A percentile compares a stretch with the other conserved stretches of the same genome.
Evolutionary conservation across 2,888 invertebrate genomes (phyloP).

Genomic region (Lasioglossum marginatum): DNA sequence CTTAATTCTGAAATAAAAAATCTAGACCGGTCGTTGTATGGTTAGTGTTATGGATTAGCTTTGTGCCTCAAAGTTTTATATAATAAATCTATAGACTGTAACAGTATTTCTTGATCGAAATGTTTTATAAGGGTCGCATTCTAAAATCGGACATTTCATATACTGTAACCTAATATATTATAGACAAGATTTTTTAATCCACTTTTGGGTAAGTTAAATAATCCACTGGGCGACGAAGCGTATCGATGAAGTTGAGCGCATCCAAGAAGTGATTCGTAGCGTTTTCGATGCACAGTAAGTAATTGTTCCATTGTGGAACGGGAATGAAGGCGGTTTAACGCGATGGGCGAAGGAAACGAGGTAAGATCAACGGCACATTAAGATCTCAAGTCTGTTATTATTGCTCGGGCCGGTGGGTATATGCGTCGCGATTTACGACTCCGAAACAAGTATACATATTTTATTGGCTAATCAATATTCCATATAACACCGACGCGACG

Average conservation of each 20-base stretch:
- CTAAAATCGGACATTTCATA: too few species aligned
- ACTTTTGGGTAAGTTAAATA: too few species aligned
- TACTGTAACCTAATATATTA: too few species aligned
- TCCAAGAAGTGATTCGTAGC: constrained; percentile 39
- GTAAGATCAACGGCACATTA: constrained; percentile 21
- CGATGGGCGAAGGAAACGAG: constrained; percentile 19
- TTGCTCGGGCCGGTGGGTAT: background rate
- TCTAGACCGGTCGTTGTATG: too few species aligned
- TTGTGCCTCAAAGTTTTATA: too few species aligned
- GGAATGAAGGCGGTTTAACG: constrained; percentile 31
- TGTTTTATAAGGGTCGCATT: too few species aligned
- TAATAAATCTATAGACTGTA: too few species aligned
- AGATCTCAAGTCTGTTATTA: background rate
- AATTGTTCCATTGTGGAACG: constrained; percentile 51
- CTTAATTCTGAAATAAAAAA: too few species aligned
- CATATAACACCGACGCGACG: background rate
- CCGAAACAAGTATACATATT: background rate
- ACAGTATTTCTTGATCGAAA: too few species aligned
- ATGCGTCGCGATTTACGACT: background rate
- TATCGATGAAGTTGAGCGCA: constrained; percentile 40
- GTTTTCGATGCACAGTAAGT: constrained; percentile 37
- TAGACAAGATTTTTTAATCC: too few species aligned
- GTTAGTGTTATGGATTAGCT: too few species aligned
- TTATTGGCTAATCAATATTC: background rate
- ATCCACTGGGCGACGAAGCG: constrained; percentile 20